Base-by-base conservation (phyloP, 2,888 invertebrate genomes). In the Ditylenchus weischeri region DNA sequence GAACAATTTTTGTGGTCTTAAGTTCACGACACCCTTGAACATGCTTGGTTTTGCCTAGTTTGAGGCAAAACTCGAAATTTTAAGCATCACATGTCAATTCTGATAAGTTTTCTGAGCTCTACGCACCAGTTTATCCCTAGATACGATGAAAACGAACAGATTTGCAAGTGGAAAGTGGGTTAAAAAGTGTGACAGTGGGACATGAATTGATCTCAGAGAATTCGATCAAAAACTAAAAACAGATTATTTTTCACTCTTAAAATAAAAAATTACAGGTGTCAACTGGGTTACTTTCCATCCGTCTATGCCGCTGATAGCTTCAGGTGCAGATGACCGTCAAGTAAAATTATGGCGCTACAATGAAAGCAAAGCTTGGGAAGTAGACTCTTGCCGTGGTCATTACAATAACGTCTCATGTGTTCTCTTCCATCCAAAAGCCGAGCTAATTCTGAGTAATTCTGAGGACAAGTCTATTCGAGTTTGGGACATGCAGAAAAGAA, bases 241-340 rank as follows among this genome's bases (percentile, higher is more conserved):
- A n/a, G 43, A 61, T 18, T 4, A 50, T 50, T 50, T 23, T 3
- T 67, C 13, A 6, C 0, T 38, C 8, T 11, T 59, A 2, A 59
- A 11, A 29, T 1, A 29, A 23, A 59, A 29, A 11, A 19, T 7
- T 72, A 19, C 36, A 77, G 96, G 96, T 15, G 96, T 98, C 0
- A 98, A 98, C 86, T 99, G 96, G 96, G 95, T 93, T 0, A 88
- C 90, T 57, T 98, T 98, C 86, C 96, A 98, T 84, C 93, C 93
- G 3, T 90, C 90, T 0, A 86, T 96, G 77, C 96, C 96, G 0
- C 86, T 96, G 50, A 92, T 96, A 75, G 93, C 92, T 0, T 96
- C 96, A 0, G 96, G 94, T 0, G 96, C 96, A n/a, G 98, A 98
- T 84, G 98, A 99, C 85, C 87, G 96, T 18, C 92, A 93, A 62